phyloP scores from a whole-genome alignment of 2,113 vertebrate genomes.

The Ranitomeya variabilis region DNA sequence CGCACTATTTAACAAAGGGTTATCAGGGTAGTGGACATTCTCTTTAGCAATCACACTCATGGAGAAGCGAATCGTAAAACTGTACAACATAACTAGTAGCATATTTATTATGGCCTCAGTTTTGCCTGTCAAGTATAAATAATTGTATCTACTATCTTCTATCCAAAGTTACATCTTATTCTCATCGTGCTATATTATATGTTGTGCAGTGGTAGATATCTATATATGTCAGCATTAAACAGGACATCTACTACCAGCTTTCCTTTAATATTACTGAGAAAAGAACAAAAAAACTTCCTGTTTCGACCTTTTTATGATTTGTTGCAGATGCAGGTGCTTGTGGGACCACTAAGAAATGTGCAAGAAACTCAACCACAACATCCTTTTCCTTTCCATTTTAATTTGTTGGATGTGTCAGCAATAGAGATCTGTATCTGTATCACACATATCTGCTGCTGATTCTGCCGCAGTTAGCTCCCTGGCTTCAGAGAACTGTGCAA shows the following conservation, averaged over 20 bases:
- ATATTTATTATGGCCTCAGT: not conserved
- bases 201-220: too few relatives aligned
- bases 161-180: not conserved
- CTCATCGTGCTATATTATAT: too few relatives aligned
- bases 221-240: not conserved
- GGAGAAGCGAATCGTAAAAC: not conserved
- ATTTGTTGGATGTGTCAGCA: slow-evolving; percentile 20
- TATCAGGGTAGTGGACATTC: too few relatives aligned
- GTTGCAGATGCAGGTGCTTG: not conserved
- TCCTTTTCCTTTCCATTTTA: slow-evolving; percentile 19
- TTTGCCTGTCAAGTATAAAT: not conserved
- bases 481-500: not conserved
- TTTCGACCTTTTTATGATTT: slow-evolving; percentile 8
- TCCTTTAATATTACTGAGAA: not conserved
- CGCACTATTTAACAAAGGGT: too few relatives aligned
- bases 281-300: not conserved
- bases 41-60: too few relatives aligned
- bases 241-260: not conserved
- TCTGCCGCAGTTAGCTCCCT: not conserved
- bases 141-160: not conserved
- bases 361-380: slow-evolving; percentile 26
- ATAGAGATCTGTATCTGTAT: not conserved
- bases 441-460: slow-evolving; percentile 8
- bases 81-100: not conserved
- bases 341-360: slow-evolving; percentile 15